A percentile compares a stretch with the other conserved stretches of the same genome.
These are phyloP conservation scores for Oncopodura yosiiana DNA, from an alignment of 1,140 invertebrate genomes.

Conservation along the genomic window DNA sequence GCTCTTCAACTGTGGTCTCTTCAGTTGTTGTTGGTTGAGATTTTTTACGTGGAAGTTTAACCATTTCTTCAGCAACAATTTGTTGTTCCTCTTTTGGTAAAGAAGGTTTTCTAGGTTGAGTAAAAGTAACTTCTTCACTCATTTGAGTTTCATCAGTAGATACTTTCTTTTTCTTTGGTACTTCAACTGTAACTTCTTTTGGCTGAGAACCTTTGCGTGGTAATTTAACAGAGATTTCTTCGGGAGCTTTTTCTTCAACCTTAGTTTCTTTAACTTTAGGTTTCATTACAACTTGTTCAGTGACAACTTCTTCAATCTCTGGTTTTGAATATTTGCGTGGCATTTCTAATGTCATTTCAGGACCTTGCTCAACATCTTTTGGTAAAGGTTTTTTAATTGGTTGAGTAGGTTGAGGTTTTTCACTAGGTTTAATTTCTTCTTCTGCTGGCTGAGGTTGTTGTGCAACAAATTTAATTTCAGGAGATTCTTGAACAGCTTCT, in stretches of 20 bases:
- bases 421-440: too few relatives aligned
- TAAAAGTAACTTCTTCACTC: too few relatives aligned
- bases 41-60: too few relatives aligned
- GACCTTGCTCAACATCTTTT: not conserved
- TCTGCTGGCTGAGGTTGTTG: not conserved
- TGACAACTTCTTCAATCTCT: not conserved
- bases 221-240: conserved; percentile 37
- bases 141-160: too few relatives aligned
- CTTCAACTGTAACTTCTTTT: conserved; percentile 43
- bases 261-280: not conserved
- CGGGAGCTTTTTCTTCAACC: not conserved
- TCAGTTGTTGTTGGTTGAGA: not conserved
- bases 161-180: conserved; percentile 29
- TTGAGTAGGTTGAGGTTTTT: not conserved
- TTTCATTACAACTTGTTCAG: not conserved
- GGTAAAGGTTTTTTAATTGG: not conserved
- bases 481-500: not conserved
- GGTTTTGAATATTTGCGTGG: not conserved
- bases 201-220: conserved; percentile 36
- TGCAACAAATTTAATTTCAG: not conserved
- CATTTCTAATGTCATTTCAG: not conserved
- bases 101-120: too few relatives aligned
- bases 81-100: too few relatives aligned
- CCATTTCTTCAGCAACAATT: conserved; percentile 2
- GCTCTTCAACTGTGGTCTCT: not conserved